Evolutionary conservation across 2,888 invertebrate genomes (phyloP).

Genomic region (Palloptera scutellata): DNA sequence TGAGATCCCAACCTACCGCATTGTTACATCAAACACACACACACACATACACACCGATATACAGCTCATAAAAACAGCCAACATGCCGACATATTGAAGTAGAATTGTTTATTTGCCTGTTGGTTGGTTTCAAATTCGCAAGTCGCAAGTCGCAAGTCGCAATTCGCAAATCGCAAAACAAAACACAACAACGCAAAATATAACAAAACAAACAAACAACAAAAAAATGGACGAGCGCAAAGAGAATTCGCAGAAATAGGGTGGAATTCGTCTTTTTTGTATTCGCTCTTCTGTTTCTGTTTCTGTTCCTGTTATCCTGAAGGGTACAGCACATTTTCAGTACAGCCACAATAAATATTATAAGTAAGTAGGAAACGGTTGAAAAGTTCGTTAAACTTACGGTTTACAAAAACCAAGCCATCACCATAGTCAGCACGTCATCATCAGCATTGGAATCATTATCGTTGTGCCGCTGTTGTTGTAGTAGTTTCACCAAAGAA

Average conservation of each 20-base stretch:
- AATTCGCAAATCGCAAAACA: no score
- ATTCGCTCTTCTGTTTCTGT: neutral
- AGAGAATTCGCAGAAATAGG: neutral
- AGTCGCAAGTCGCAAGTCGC: no score
- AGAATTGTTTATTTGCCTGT: no score
- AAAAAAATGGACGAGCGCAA: neutral
- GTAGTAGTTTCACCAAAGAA: neutral
- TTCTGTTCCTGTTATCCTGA: neutral
- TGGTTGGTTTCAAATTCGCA: no score
- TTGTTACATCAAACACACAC: conserved; percentile 46
- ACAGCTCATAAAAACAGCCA: no score
- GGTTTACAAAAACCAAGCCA: no score
- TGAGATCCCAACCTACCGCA: conserved; percentile 50
- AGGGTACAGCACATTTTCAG: conserved; percentile 1
- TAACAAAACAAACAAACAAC: conserved; percentile 40
- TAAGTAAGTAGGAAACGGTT: conserved; percentile 15
- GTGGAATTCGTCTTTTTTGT: neutral
- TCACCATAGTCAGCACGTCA: no score
- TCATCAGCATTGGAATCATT: no score
- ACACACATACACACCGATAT: no score
- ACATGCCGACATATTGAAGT: no score
- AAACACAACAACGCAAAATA: no score
- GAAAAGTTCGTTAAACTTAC: conserved; percentile 29
- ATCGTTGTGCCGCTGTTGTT: conserved; percentile 1
- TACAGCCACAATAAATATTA: neutral